Conservation (phyloP, 1,140 invertebrate genomes). For the Coptotermes formosanus region DNA sequence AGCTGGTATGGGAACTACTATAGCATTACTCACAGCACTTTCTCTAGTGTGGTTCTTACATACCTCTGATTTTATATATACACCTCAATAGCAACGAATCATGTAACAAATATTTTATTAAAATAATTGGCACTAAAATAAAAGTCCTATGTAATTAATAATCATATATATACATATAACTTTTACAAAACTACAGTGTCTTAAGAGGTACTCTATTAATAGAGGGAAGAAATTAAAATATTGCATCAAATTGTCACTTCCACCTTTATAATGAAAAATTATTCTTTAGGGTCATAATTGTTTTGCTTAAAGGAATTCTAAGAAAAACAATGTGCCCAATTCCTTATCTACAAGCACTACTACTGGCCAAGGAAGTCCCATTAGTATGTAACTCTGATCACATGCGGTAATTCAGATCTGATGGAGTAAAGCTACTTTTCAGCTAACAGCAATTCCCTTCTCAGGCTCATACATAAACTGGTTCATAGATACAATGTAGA, state of each 20-base stretch:
- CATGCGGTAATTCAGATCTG: background rate
- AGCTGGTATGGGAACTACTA: background rate
- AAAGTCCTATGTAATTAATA: background rate
- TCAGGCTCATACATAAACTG: too few species aligned
- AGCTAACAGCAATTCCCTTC: too few species aligned
- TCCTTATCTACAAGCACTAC: background rate
- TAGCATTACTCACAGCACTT: background rate
- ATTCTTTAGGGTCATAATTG: background rate
- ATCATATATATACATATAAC: background rate
- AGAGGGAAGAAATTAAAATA: background rate
- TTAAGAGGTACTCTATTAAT: background rate
- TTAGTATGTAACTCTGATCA: background rate
- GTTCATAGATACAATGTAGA: too few species aligned
- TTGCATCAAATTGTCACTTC: background rate
- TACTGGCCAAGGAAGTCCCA: background rate
- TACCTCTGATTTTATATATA: background rate
- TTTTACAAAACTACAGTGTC: background rate
- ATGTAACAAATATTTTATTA: constrained; percentile 4
- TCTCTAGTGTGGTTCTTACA: background rate
- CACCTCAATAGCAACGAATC: background rate
- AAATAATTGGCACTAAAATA: background rate
- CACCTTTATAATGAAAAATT: background rate
- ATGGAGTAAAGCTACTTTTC: background rate
- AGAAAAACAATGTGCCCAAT: background rate
- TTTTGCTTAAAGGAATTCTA: background rate